phyloP scores from a whole-genome alignment of 2,797 vertebrate genomes.

The Scolopax rusticola region DNA sequence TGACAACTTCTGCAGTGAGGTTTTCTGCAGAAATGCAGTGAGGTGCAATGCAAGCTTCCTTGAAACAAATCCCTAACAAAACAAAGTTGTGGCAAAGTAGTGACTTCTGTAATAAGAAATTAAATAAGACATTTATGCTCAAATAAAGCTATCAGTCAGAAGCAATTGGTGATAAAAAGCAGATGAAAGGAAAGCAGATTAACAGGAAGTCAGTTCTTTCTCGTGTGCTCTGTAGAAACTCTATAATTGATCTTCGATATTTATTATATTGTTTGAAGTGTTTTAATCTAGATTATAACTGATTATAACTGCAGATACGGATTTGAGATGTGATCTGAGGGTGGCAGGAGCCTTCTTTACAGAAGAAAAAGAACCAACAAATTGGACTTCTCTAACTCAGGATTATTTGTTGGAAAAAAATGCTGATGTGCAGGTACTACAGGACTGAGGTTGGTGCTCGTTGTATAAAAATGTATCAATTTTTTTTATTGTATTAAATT shows the following conservation, averaged over 20 bases:
- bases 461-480: neutral
- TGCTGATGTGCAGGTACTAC: neutral
- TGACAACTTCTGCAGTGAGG: slow-evolving; percentile 62
- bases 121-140: neutral
- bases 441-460: neutral
- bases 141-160: neutral
- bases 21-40: too few relatives aligned
- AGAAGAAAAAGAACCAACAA: neutral
- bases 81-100: neutral
- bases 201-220: neutral
- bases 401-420: neutral
- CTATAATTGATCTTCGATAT: neutral
- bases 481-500: neutral
- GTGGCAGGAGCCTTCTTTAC: neutral
- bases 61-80: neutral
- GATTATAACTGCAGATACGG: neutral
- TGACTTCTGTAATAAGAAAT: neutral
- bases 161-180: neutral
- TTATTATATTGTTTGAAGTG: neutral
- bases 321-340: neutral
- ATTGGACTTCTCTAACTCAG: neutral
- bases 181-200: neutral
- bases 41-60: neutral
- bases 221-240: neutral
- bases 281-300: neutral